These are phyloP conservation scores for Drosophila pseudotalamancana DNA, from an alignment of 2,888 invertebrate genomes.

Conservation along the genomic window DNA sequence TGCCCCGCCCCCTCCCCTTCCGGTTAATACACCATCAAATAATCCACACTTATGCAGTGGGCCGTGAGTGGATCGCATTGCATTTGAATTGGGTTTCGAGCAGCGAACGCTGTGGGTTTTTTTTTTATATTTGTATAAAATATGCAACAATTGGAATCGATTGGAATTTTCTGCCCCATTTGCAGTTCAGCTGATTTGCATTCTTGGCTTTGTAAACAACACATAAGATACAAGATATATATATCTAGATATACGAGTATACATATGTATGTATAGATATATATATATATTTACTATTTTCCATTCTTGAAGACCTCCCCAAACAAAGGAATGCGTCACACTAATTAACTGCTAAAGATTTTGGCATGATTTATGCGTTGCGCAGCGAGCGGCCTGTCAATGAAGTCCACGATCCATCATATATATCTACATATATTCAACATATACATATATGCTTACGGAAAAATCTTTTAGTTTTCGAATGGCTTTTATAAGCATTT, in stretches of 20 bases:
- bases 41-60: constrained; percentile 45
- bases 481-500: too few species aligned
- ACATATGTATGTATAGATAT: too few species aligned
- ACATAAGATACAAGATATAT: constrained; percentile 5
- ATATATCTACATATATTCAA: not conserved
- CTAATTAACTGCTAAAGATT: constrained; percentile 38
- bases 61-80: constrained; percentile 37
- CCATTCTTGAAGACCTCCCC: not conserved
- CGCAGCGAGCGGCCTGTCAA: constrained; percentile 35
- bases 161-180: constrained; percentile 69
- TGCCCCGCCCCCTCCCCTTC: not conserved
- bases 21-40: constrained; percentile 24
- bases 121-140: constrained; percentile 30
- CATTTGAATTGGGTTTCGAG: constrained; percentile 45
- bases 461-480: too few species aligned
- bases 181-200: constrained; percentile 54
- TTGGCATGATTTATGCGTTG: constrained; percentile 39
- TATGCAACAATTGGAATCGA: constrained; percentile 36
- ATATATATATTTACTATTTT: not conserved
- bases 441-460: not conserved
- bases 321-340: not conserved
- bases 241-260: not conserved
- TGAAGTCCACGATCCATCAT: constrained; percentile 27
- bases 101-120: constrained; percentile 2
- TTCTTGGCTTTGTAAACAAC: constrained; percentile 45